Evolutionary conservation across 2,797 vertebrate species (phyloP), one percentile per base, ranked within the genome.

Genomic region (Myripristis murdjan): DNA sequence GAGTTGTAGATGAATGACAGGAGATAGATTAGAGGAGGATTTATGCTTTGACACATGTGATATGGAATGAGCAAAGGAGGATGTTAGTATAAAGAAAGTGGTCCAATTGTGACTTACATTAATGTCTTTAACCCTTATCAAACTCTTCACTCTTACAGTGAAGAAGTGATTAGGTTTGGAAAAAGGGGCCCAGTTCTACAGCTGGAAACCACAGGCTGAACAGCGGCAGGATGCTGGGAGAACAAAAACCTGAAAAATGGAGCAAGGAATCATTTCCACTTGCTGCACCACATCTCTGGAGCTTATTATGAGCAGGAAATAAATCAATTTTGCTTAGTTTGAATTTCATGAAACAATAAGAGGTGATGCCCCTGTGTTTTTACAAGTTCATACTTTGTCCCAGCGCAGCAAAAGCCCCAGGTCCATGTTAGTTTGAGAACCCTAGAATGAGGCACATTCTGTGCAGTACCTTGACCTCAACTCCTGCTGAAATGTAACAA

Each of bases 331-430:
- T 77, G 59, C 63, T 59, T 63, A 58, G 64, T 72, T 76, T 81
- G 47, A 58, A 58, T 84, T 90, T 82, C 70, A 74, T 84, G 55
- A 81, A 87, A 79, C 67, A 78, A 75, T 66, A 70, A 64, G 60
- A 77, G 64, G 70, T 71, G 77, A 83, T 79, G 74, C 47, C 2
- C 20, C 31, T 33, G 51, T 75, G 71, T 69, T 84, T 82, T 73
- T 57, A 76, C 43, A 60, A 67, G 65, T 71, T 66, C 56, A 52
- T 52, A 71, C 75, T 24, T 43, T 20, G 48, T 86, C 89, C 63
- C 75, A 43, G 46, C 28, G 57, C 74, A 79, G 59, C 60, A 23
- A 37, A 66, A 46, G 71, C 52, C 35, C 37, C 54, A 18, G 37
- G 54, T 52, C 12, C 22, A 24, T 35, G 59, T 55, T 59, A 47